Conservation (phyloP, 2,888 invertebrate species). For the Nemotelus nigrinus region DNA sequence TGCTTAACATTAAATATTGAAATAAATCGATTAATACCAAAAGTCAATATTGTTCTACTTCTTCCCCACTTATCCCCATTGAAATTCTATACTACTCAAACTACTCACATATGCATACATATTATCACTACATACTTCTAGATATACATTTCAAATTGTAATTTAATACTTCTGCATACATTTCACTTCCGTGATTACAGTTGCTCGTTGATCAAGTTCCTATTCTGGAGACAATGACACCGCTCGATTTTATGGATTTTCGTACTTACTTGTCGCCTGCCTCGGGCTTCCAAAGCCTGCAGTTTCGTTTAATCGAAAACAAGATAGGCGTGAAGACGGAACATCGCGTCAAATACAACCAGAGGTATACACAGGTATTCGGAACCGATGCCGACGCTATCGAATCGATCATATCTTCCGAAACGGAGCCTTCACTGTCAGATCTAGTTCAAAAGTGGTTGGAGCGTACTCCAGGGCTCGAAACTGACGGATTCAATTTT, state of each 20-base stretch:
- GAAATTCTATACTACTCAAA: too few relatives aligned
- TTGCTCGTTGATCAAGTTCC: slow-evolving; percentile 95
- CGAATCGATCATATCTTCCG: slow-evolving; percentile 73
- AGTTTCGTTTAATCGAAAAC: slow-evolving; percentile 96
- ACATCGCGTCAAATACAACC: slow-evolving; percentile 91
- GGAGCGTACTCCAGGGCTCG: slow-evolving; percentile 92
- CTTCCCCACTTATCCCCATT: too few relatives aligned
- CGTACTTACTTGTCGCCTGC: slow-evolving; percentile 92
- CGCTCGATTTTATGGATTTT: slow-evolving; percentile 98
- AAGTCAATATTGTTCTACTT: too few relatives aligned
- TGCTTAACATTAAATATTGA: too few relatives aligned
- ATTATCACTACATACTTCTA: too few relatives aligned
- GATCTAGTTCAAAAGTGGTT: slow-evolving; percentile 92
- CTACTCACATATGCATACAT: too few relatives aligned
- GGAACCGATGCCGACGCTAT: slow-evolving; percentile 75
- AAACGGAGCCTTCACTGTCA: slow-evolving; percentile 85
- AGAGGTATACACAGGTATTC: slow-evolving; percentile 88
- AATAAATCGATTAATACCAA: too few relatives aligned
- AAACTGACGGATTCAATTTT: slow-evolving; percentile 86
- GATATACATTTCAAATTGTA: slow-evolving; percentile 16
- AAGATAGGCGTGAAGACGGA: slow-evolving; percentile 85
- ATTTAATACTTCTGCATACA: slow-evolving; percentile 5
- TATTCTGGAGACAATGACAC: slow-evolving; percentile 99
- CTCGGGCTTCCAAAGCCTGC: slow-evolving; percentile 97
- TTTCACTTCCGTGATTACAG: slow-evolving; percentile 66